Evolutionary conservation across 2,888 invertebrate genomes (phyloP).

Genomic region (Hypolimnas misippus): DNA sequence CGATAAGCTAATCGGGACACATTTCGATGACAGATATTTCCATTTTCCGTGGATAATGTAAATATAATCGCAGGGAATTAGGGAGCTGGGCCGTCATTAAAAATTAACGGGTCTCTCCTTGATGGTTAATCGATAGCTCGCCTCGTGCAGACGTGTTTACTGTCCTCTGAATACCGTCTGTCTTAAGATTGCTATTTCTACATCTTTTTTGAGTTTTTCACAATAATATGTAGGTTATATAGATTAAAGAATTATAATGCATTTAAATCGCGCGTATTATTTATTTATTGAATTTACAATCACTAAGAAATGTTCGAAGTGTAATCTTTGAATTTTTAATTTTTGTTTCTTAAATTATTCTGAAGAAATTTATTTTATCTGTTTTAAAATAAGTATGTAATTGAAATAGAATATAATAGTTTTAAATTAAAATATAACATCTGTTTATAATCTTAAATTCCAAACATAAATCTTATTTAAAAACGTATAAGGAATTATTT

Average conservation of each 20-base stretch:
- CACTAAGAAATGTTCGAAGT: too few relatives aligned
- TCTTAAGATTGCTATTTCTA: constrained; percentile 9
- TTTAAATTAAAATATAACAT: too few relatives aligned
- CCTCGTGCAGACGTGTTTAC: constrained; percentile 37
- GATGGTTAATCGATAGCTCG: constrained; percentile 73
- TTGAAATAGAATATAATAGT: too few relatives aligned
- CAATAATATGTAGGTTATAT: too few relatives aligned
- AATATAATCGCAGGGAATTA: constrained; percentile 70
- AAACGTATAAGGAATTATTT: neutral
- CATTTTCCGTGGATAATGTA: constrained; percentile 53
- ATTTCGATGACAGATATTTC: constrained; percentile 57
- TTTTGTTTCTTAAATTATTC: too few relatives aligned
- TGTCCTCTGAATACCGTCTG: constrained; percentile 21
- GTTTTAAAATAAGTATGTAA: too few relatives aligned
- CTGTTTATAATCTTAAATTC: neutral
- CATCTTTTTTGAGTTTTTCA: neutral
- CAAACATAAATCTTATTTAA: neutral
- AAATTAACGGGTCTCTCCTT: constrained; percentile 70
- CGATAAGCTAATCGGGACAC: constrained; percentile 46
- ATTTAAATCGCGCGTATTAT: too few relatives aligned
- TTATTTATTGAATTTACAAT: too few relatives aligned
- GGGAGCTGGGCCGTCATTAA: constrained; percentile 68
- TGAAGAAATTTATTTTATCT: too few relatives aligned
- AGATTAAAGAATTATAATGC: too few relatives aligned
- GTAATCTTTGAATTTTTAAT: too few relatives aligned